These are phyloP conservation scores for Odiellus spinosus DNA, from an alignment of 2,888 invertebrate species.

Conservation along the genomic window DNA sequence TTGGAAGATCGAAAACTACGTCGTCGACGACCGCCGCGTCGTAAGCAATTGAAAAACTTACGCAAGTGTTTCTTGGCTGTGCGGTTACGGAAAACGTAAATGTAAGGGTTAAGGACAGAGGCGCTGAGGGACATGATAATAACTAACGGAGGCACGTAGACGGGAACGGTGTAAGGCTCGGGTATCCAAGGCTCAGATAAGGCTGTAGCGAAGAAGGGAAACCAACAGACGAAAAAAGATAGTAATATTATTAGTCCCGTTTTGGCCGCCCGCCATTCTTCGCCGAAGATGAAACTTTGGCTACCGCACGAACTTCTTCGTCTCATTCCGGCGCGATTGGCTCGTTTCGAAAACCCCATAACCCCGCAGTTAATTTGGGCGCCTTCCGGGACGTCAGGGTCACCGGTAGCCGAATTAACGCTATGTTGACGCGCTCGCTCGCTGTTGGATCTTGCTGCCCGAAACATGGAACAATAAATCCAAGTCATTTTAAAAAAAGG, in stretches of 20 bases:
- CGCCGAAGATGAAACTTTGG: neutral
- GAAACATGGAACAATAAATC: conserved; percentile 57
- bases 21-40: too few relatives aligned
- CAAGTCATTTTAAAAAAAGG: conserved; percentile 43
- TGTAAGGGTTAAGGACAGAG: neutral
- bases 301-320: neutral
- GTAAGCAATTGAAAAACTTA: neutral
- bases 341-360: too few relatives aligned
- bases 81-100: neutral
- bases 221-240: neutral
- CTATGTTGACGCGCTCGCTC: conserved; percentile 41
- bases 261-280: neutral
- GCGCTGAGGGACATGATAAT: neutral
- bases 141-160: neutral
- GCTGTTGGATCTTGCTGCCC: conserved; percentile 56
- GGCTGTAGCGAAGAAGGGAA: neutral
- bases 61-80: neutral
- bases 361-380: too few relatives aligned
- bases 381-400: too few relatives aligned
- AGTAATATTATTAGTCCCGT: neutral
- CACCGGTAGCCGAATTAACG: conserved; percentile 25
- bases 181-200: neutral
- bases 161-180: neutral
- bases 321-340: too few relatives aligned
- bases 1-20: too few relatives aligned